phyloP scores from a whole-genome alignment of 1,140 invertebrate genomes.

The Parasteatoda tepidariorum region DNA sequence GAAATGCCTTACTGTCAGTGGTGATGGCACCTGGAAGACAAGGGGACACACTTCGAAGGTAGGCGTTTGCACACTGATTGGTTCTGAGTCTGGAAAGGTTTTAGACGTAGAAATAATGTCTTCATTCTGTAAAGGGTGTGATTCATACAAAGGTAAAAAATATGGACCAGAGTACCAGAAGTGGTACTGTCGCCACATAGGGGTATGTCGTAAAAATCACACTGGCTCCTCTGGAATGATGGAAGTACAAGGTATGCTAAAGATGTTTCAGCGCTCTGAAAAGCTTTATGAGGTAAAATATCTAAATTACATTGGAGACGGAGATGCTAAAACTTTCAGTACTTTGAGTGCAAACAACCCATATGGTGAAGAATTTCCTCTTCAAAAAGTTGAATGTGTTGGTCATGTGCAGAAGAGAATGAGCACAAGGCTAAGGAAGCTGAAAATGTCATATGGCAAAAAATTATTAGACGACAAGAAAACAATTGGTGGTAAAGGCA shows the following conservation, averaged over 20 bases:
- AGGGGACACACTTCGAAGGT: constrained; percentile 1
- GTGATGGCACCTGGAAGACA: too few relatives aligned
- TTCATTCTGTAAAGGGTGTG: constrained; percentile 19
- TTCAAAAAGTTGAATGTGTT: not conserved
- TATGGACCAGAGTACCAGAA: not conserved
- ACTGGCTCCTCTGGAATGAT: not conserved
- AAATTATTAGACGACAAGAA: too few relatives aligned
- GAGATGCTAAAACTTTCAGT: not conserved
- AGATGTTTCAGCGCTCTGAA: not conserved
- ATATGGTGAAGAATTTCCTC: not conserved
- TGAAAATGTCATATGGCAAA: too few relatives aligned
- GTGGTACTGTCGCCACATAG: not conserved
- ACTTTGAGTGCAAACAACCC: not conserved
- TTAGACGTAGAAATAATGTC: constrained; percentile 21
- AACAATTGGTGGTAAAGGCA: not conserved
- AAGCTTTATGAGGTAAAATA: not conserved
- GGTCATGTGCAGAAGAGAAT: not conserved
- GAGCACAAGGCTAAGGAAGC: too few relatives aligned
- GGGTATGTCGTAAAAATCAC: not conserved
- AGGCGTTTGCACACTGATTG: constrained; percentile 12
- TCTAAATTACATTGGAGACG: not conserved
- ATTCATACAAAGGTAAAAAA: not conserved
- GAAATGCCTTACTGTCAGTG: not conserved
- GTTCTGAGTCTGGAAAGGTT: constrained; percentile 1
- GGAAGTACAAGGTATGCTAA: not conserved